Conservation (phyloP, 2,113 vertebrate species). For the Oceanites oceanicus region DNA sequence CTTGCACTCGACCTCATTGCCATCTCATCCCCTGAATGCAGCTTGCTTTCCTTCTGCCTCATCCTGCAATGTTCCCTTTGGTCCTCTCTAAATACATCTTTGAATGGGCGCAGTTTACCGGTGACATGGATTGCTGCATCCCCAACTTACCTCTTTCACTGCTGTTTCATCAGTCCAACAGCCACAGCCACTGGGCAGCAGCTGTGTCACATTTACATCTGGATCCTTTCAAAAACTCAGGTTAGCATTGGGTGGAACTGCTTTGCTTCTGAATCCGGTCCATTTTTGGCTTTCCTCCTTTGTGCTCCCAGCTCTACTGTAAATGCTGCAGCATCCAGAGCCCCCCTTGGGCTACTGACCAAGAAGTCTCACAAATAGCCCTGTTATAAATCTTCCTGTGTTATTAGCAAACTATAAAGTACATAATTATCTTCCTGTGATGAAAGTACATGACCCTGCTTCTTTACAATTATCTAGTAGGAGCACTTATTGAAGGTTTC, state of each 20-base stretch:
- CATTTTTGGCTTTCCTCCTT: neutral
- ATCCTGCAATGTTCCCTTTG: neutral
- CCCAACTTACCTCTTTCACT: neutral
- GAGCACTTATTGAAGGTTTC: constrained; percentile 51
- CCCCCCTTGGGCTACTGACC: neutral
- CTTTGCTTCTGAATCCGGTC: neutral
- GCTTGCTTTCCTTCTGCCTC: neutral
- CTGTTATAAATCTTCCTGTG: neutral
- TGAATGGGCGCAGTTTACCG: fast-evolving
- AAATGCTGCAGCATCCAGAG: neutral
- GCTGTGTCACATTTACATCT: neutral
- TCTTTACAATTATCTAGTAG: constrained; percentile 3
- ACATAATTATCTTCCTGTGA: constrained; percentile 18
- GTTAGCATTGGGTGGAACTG: neutral
- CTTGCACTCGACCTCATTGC: neutral
- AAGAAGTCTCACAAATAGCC: neutral
- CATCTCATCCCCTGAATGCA: neutral
- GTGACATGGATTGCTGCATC: fast-evolving
- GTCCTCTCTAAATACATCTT: neutral
- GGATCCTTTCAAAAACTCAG: neutral
- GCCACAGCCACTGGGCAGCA: neutral
- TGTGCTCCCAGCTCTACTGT: neutral
- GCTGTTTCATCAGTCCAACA: neutral
- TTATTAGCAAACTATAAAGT: constrained; percentile 25
- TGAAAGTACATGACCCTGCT: neutral